Percentiles rank a stretch among this genome's conserved stretches.
phyloP scores from a whole-genome alignment of 2,797 vertebrate species.

The Diplodus puntazzo region DNA sequence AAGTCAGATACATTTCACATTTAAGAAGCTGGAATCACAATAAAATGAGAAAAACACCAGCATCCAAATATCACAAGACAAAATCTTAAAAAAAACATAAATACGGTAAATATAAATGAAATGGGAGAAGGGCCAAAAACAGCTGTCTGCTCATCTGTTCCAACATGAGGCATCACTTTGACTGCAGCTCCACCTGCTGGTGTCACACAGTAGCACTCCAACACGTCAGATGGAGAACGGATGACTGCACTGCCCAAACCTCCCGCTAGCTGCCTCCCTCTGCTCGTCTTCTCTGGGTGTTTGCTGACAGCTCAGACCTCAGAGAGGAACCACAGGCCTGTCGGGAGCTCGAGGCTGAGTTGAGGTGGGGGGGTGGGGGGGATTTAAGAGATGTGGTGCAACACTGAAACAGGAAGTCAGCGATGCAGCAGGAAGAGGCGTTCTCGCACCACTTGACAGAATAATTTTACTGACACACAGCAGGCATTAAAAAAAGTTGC shows the following conservation, averaged over 20 bases:
- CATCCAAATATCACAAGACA: too few relatives aligned
- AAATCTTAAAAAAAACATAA: background rate
- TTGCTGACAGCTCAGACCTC: background rate
- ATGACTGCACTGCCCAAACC: conserved; percentile 2
- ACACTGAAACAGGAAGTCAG: conserved; percentile 78
- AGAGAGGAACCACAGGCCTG: conserved; percentile 55
- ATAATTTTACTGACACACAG: conserved; percentile 22
- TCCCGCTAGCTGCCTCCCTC: conserved; percentile 14
- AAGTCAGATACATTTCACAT: too few relatives aligned
- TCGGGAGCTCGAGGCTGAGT: conserved; percentile 7
- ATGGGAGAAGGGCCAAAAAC: background rate
- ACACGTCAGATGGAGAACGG: background rate
- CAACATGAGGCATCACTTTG: background rate
- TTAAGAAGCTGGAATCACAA: too few relatives aligned
- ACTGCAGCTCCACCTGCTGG: conserved; percentile 14
- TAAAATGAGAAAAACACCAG: background rate
- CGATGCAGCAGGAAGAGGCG: conserved; percentile 63
- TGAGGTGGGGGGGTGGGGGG: background rate
- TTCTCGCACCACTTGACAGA: conserved; percentile 27
- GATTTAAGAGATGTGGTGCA: conserved; percentile 56
- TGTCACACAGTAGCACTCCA: background rate
- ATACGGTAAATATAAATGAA: too few relatives aligned
- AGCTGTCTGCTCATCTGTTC: background rate
- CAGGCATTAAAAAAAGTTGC: background rate
- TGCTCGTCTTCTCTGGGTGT: background rate